Base-by-base conservation (phyloP, 2,797 vertebrate genomes). In the Oryzias sinensis region DNA sequence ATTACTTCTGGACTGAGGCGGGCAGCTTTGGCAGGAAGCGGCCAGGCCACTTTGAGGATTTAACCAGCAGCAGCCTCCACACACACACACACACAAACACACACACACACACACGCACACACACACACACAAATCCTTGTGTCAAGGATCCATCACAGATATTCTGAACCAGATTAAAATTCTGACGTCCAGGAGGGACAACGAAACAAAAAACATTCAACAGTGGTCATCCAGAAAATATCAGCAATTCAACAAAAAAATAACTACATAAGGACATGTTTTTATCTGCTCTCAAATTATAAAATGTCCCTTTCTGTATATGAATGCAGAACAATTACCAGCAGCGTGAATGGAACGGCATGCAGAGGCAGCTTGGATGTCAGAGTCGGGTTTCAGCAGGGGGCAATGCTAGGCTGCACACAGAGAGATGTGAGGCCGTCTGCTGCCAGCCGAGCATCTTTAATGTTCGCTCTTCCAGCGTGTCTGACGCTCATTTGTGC, bases 1-100 rank as follows among this genome's bases (percentile, higher is more conserved):
- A 88, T 91, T 91, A 91, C 91, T 88, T 87, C 81, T 91, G 91
- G 88, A 90, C 87, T 81, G 83, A 89, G 84, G 87, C 87, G 81
- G 88, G 80, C 87, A 76, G 86, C 85, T 85, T 87, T 90, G 91
- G 88, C 86, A 82, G 46, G 63, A 62, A 79, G 72, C 56, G 64
- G 74, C 76, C 74, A 65, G 81, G 81, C 78, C 83, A 90, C 89
- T 89, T 89, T 88, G 87, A 90, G 88, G 85, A 88, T 89, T 88
- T 88, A 87, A 83, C 79, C 81, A 70, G 75, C 72, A 74, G 62
- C 69, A 48, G 80, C 78, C 86, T 76, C 20, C 13, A 14, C 13
- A 14, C 45, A 47, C 7, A 48, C 65, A 55, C 70, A 43, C 63
- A 66, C 70, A 44, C 51, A n/a, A 70, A 55, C 64, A 60, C 43